Evolutionary conservation across 30 jellyfish, hydroid and myxozoan species (phyloP), one percentile per base, ranked within the genome.

Genomic region (Aurelia sp.): DNA sequence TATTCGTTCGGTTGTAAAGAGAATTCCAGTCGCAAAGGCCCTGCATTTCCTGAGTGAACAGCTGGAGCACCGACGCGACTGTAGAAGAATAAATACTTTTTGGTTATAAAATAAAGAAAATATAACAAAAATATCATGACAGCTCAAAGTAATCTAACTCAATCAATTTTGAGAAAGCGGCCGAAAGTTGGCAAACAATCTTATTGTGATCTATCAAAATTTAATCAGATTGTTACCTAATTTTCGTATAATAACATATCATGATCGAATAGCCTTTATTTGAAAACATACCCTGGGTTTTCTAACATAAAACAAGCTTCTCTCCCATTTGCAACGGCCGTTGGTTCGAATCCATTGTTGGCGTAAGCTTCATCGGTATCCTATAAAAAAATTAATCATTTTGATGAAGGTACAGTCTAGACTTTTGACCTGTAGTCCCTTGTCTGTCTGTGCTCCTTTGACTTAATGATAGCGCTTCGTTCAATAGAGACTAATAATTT

Each of bases 1-100:
- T 94, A 94, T 61, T 94, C 99, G 53, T 86, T 76, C 8, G 97
- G 97, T 48, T 89, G 90, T 23, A 89, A 85, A 18, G 97, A 94
- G 30, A 94, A 73, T 44, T 96, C 96, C 73, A 94, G 81, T 44
- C 70, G 85, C 58, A 79, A 22, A 5, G 93, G 52, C 35, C 96
- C 97, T 48, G 82, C 53, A 7, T 70, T 51, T 22, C 79, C 76
- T 4, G 65, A 47, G 4, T 73, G 89, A 16, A 69, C 76, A 53
- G 8, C 63, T 17, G 87, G 50, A 27, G 47, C 30, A 13, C 72
- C 17, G 61, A 17, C 59, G 47, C 5, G 50, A 22, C 89, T 79
- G 17, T 9, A 1, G n/a, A 4, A 33, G n/a, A 15, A 20, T 17
- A 7, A 22, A 11, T 20, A 69, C 13, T 69, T 69, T 65, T 31